phyloP scores from a whole-genome alignment of 2,888 invertebrate species.

The Standfussiana lucernea region DNA sequence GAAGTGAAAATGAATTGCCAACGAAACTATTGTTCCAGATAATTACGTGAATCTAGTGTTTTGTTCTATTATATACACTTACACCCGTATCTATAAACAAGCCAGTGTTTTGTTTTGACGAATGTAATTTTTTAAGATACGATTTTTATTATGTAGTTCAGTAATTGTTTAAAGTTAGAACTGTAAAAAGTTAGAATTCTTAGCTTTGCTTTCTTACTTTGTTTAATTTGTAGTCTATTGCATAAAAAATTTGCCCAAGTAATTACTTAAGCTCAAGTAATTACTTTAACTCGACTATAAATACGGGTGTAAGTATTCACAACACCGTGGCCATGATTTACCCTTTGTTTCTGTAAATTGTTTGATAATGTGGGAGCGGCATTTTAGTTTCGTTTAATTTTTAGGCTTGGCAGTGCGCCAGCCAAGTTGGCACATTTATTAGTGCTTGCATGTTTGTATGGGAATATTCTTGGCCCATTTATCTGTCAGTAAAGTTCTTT shows the following conservation, averaged over 20 bases:
- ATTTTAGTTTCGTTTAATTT: slow-evolving; percentile 43
- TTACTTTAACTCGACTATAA: too few species aligned
- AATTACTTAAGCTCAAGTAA: too few species aligned
- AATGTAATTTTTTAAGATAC: too few species aligned
- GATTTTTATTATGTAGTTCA: too few species aligned
- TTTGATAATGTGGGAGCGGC: slow-evolving; percentile 36
- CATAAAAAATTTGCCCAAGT: too few species aligned
- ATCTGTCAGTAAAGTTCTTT: slow-evolving; percentile 42
- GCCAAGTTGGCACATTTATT: slow-evolving; percentile 57
- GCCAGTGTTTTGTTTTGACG: too few species aligned
- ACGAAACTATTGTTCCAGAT: slow-evolving; percentile 67
- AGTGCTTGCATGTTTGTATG: slow-evolving; percentile 43
- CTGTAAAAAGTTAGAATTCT: too few species aligned
- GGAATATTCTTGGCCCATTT: slow-evolving; percentile 52
- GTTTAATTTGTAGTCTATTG: too few species aligned
- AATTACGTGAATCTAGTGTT: slow-evolving; percentile 67
- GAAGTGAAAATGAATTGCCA: slow-evolving; percentile 67
- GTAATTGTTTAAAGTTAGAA: too few species aligned
- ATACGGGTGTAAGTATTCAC: too few species aligned
- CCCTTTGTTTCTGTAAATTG: slow-evolving; percentile 44
- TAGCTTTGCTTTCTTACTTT: too few species aligned
- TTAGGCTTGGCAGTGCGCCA: slow-evolving; percentile 49
- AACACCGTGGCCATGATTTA: slow-evolving; percentile 15
- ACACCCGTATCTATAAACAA: too few species aligned
- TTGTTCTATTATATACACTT: slow-evolving; percentile 55